Evolutionary conservation across 2,797 vertebrate genomes (phyloP).

Genomic region (Parauchenoglanis punctatus): DNA sequence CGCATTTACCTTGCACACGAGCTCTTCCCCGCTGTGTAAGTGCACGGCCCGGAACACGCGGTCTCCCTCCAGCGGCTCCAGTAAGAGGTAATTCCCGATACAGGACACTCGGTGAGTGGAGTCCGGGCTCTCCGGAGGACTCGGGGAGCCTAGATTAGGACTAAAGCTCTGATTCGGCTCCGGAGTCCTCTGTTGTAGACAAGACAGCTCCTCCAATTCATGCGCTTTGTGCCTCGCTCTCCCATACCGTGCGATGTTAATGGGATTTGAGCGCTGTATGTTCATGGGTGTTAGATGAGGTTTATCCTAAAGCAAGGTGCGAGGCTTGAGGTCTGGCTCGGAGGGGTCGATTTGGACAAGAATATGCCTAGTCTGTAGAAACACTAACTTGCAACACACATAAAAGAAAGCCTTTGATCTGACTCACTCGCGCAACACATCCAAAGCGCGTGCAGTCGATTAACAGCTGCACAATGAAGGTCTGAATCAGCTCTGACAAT

Average conservation of each 20-base stretch:
- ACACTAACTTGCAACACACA: background rate
- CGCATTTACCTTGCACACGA: conserved; percentile 92
- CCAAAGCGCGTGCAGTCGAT: background rate
- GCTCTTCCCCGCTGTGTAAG: conserved; percentile 97
- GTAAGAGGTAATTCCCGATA: conserved; percentile 98
- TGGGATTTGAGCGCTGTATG: conserved; percentile 99
- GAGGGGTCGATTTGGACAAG: background rate
- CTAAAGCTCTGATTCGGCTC: conserved; percentile 96
- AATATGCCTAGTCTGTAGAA: background rate
- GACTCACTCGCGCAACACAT: background rate
- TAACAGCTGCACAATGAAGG: conserved; percentile 5
- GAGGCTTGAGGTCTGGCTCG: conserved; percentile 28
- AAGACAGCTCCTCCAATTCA: conserved; percentile 95
- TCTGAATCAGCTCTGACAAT: background rate
- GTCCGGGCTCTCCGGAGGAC: conserved; percentile 97
- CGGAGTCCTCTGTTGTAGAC: conserved; percentile 82
- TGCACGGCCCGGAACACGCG: conserved; percentile 96
- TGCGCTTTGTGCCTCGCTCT: conserved; percentile 97
- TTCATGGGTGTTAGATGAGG: conserved; percentile 92
- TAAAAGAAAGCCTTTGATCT: background rate
- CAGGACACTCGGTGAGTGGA: conserved; percentile 97
- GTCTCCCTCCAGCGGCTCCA: conserved; percentile 98
- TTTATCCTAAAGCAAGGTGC: conserved; percentile 65
- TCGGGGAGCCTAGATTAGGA: conserved; percentile 96
- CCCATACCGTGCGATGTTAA: conserved; percentile 98